Conservation (phyloP, 2,113 vertebrate genomes). For the Nanger granti region DNA sequence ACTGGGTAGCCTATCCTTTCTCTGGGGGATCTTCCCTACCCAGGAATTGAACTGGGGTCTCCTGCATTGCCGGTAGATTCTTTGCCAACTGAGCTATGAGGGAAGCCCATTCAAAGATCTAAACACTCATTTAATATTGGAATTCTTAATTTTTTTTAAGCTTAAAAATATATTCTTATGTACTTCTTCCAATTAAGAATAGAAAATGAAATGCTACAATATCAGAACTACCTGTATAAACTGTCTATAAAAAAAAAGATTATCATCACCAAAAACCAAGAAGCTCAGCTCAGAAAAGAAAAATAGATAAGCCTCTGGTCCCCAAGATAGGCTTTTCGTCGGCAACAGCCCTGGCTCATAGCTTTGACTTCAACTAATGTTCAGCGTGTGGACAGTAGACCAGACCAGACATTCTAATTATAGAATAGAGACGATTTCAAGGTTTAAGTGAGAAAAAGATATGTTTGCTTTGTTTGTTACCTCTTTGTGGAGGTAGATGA, state of each 20-base stretch:
- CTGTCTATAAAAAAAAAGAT: not conserved
- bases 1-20: not conserved
- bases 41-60: not conserved
- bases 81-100: not conserved
- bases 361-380: not conserved
- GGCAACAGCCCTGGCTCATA: not conserved
- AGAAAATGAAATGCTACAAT: not conserved
- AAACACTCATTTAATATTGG: not conserved
- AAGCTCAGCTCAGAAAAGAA: not conserved
- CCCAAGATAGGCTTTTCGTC: not conserved
- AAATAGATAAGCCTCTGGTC: not conserved
- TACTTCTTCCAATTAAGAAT: not conserved
- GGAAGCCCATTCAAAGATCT: not conserved
- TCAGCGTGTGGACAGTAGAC: not conserved
- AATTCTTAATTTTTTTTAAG: not conserved
- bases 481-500: not conserved
- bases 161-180: not conserved
- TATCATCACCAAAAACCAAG: not conserved
- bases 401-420: not conserved
- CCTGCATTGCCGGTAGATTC: not conserved
- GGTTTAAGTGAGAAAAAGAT: not conserved
- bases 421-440: not conserved
- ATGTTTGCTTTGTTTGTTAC: not conserved
- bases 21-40: not conserved
- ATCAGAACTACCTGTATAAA: not conserved